Evolutionary conservation across 2,113 vertebrate species (phyloP).

Genomic region (Phoenicopterus ruber): DNA sequence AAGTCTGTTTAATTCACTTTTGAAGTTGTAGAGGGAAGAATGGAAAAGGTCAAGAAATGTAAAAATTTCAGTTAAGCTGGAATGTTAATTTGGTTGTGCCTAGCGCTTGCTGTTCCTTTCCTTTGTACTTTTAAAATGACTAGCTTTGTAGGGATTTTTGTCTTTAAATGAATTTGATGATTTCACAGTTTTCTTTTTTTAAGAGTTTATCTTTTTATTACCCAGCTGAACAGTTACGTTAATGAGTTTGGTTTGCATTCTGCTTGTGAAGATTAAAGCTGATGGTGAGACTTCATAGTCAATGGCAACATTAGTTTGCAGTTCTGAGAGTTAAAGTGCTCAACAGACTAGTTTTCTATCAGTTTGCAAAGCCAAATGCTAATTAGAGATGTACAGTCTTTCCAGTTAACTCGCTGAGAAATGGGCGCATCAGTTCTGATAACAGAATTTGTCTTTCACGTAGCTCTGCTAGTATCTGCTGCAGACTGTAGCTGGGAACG

Average conservation of each 20-base stretch:
- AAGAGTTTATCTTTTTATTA: constrained; percentile 14
- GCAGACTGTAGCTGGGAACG: neutral
- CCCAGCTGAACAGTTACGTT: neutral
- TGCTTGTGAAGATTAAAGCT: constrained; percentile 32
- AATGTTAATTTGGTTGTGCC: constrained; percentile 15
- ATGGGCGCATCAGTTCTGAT: neutral
- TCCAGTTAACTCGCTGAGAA: constrained; percentile 2
- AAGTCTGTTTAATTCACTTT: constrained; percentile 19
- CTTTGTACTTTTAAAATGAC: constrained; percentile 11
- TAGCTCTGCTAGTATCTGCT: neutral
- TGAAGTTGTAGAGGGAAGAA: constrained; percentile 18
- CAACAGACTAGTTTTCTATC: neutral
- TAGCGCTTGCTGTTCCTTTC: neutral
- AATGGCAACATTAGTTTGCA: neutral
- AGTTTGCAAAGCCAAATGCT: constrained; percentile 18
- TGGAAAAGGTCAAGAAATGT: constrained; percentile 43
- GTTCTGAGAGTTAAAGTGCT: neutral
- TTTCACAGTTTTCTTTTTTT: neutral
- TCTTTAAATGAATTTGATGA: constrained; percentile 25
- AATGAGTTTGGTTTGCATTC: constrained; percentile 32
- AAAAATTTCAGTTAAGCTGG: constrained; percentile 25
- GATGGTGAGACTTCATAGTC: neutral
- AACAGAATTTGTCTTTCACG: neutral
- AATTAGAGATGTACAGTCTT: neutral
- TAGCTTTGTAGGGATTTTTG: constrained; percentile 47